A percentile compares a stretch with the other conserved stretches of the same genome.
These are phyloP conservation scores for Etheostoma spectabile DNA, from an alignment of 2,113 vertebrate species.

Conservation along the genomic window DNA sequence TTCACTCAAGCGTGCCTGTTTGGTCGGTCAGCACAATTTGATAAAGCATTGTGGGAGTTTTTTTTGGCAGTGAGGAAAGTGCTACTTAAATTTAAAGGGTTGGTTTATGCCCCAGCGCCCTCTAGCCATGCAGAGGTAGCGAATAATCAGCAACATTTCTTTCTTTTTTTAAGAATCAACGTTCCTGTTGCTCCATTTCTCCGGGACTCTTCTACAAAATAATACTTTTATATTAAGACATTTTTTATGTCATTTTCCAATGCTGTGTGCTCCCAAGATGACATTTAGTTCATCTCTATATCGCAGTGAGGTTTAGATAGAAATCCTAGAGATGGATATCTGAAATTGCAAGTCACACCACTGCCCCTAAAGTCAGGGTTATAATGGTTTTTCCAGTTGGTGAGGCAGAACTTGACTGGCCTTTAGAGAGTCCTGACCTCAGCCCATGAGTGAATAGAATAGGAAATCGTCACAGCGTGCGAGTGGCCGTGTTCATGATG, in stretches of 20 bases:
- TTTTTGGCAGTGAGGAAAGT: constrained; percentile 21
- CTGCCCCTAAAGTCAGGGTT: too few species aligned
- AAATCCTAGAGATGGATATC: background rate
- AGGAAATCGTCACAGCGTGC: too few species aligned
- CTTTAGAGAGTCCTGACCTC: too few species aligned
- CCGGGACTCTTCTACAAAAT: background rate
- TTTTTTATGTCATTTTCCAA: background rate
- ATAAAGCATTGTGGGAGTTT: constrained; percentile 23
- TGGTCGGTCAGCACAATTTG: constrained; percentile 58
- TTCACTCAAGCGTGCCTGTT: constrained; percentile 32
- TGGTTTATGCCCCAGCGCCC: background rate
- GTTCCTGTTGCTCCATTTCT: background rate
- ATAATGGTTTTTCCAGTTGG: too few species aligned
- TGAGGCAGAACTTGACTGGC: too few species aligned
- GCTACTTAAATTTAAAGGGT: constrained; percentile 3
- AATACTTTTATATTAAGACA: too few species aligned
- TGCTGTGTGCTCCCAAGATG: background rate
- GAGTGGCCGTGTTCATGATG: too few species aligned
- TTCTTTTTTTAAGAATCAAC: background rate
- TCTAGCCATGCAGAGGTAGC: background rate
- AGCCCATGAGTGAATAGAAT: too few species aligned
- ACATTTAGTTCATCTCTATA: background rate
- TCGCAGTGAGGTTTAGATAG: background rate
- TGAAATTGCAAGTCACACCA: background rate
- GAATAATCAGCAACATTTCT: background rate